Percentiles rank a stretch among this genome's conserved stretches.
Conservation (phyloP, 2,797 vertebrate genomes). For the Benthosema pterotum region DNA sequence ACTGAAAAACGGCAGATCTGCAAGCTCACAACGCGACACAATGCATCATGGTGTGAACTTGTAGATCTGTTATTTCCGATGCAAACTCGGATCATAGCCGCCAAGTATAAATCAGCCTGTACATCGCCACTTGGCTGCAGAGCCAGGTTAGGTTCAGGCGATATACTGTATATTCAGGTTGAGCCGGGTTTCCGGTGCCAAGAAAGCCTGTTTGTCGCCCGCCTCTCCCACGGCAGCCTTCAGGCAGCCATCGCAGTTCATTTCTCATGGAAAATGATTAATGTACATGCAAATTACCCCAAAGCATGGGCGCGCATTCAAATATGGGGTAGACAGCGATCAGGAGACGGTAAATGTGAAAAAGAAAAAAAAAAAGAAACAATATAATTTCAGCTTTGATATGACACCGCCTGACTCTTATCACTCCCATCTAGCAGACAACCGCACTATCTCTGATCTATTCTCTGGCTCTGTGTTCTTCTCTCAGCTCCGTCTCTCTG, state of each 20-base stretch:
- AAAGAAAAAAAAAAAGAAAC: too few species aligned
- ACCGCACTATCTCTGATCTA: conserved; percentile 39
- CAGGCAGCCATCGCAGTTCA: conserved; percentile 70
- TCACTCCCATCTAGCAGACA: conserved; percentile 56
- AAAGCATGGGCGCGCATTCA: conserved; percentile 74
- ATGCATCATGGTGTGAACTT: too few species aligned
- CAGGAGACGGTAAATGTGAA: conserved; percentile 70
- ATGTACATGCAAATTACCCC: conserved; percentile 76
- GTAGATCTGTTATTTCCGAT: too few species aligned
- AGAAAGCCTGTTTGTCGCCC: conserved; percentile 49
- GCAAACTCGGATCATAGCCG: too few species aligned
- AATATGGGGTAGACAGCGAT: conserved; percentile 68
- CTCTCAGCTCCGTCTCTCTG: conserved; percentile 7
- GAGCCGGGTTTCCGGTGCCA: conserved; percentile 66
- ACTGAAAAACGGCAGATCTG: too few species aligned
- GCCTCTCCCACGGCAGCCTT: conserved; percentile 53
- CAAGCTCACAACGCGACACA: too few species aligned
- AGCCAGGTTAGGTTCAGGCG: conserved; percentile 68
- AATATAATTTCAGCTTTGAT: conserved; percentile 66
- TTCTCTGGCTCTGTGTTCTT: conserved; percentile 42
- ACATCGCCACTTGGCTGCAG: conserved; percentile 64
- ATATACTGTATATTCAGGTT: conserved; percentile 72
- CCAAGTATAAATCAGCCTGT: conserved; percentile 1
- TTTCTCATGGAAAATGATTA: conserved; percentile 78
- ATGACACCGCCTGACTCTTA: conserved; percentile 59